Evolutionary conservation across 2,113 vertebrate species (phyloP).

Genomic region (Apus apus): DNA sequence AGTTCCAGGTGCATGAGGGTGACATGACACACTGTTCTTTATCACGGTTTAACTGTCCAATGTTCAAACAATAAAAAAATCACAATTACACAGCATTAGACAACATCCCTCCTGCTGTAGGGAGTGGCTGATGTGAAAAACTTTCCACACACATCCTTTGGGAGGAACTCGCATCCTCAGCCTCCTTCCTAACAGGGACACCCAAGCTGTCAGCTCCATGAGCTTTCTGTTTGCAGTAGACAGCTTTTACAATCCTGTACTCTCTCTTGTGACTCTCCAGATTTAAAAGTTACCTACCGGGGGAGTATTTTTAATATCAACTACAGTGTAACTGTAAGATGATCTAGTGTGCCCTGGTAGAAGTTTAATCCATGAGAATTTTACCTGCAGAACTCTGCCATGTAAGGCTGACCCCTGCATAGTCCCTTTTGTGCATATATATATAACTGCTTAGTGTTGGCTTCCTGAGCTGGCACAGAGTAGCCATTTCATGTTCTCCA

Average conservation of each 20-base stretch:
- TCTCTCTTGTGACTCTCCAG: not conserved
- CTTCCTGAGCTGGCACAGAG: not conserved
- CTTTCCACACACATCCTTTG: not conserved
- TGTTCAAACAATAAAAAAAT: slow-evolving; percentile 51
- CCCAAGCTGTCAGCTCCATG: not conserved
- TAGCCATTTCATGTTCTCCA: not conserved
- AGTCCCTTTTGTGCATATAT: not conserved
- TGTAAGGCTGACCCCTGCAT: not conserved
- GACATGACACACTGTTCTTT: not conserved
- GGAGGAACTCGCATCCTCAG: not conserved
- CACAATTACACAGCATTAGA: slow-evolving; percentile 11
- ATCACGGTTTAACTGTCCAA: slow-evolving; percentile 23
- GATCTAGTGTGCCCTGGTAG: not conserved
- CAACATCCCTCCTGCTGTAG: not conserved
- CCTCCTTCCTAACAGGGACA: not conserved
- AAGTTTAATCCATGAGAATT: not conserved
- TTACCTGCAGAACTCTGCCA: not conserved
- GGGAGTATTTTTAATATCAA: not conserved
- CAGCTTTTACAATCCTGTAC: not conserved
- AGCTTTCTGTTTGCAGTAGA: not conserved
- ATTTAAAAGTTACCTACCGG: not conserved
- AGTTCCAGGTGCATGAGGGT: not conserved
- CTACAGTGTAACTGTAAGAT: not conserved
- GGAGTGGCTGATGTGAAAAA: not conserved
- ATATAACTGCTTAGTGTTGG: not conserved